Evolutionary conservation across 2,797 vertebrate species (phyloP).

Genomic region (Diplodus sargus): DNA sequence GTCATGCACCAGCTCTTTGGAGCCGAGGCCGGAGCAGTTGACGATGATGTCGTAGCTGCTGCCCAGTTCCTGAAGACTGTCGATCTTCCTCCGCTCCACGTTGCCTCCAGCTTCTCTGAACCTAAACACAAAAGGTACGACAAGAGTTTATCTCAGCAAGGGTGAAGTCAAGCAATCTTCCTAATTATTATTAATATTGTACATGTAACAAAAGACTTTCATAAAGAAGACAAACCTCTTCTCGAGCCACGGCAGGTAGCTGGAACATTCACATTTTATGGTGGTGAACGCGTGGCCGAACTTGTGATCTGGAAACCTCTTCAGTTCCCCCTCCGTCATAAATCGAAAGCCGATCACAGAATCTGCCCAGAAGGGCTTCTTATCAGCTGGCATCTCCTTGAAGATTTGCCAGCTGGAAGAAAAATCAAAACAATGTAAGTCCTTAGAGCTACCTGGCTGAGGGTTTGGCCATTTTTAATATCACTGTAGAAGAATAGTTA

Average conservation of each 20-base stretch:
- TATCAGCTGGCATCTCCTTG: constrained; percentile 81
- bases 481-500: constrained; percentile 67
- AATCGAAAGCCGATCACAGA: constrained; percentile 89
- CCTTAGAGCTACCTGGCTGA: not conserved
- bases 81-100: constrained; percentile 81
- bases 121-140: constrained; percentile 70
- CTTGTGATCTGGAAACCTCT: constrained; percentile 86
- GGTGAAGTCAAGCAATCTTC: not conserved
- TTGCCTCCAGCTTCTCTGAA: constrained; percentile 84
- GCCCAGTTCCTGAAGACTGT: constrained; percentile 87
- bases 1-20: constrained; percentile 85
- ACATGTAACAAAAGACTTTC: not conserved
- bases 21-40: constrained; percentile 92
- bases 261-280: constrained; percentile 90
- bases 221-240: constrained; percentile 83
- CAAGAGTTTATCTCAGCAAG: no score
- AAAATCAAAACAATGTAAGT: not conserved
- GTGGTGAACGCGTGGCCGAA: constrained; percentile 92
- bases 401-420: constrained; percentile 90
- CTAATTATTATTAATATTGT: not conserved
- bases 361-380: constrained; percentile 90
- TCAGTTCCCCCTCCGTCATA: constrained; percentile 89
- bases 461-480: not conserved
- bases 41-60: constrained; percentile 86
- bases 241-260: constrained; percentile 92